Evolutionary conservation across 2,888 invertebrate genomes (phyloP), one percentile per base, ranked within the genome.

Genomic region (Agrotis segetum): DNA sequence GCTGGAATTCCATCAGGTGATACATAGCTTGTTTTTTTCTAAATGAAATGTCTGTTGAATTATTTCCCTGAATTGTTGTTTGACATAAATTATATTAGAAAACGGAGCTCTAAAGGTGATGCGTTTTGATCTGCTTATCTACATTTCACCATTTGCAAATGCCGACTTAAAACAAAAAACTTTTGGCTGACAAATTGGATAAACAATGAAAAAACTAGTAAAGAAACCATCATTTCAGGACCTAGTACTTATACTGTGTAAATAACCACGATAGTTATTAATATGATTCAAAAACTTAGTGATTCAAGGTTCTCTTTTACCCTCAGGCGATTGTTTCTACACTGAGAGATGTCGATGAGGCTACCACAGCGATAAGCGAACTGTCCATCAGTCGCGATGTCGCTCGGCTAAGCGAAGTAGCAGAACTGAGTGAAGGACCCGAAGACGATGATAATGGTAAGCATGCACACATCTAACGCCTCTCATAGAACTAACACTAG

Each of bases 1-100:
- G 52, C 95, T 99, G 81, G 99, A 99, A 90, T 99, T 99, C 92
- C 99, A 99, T 96, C 99, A 99, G 94, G 97, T 97, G 79, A 82
- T 68, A 87, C 82, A 82, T 77, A 73, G 68, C 62, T 69, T 82
- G 13, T 49, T 47, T 50, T 14, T n/a, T 56, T 29, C 34, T 13
- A 0, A 14, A 13, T 11, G 11, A 40, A 44, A 29, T 21, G 13
- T 71, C 6, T 44, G 6, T 29, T 3, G 9, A 44, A 71, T 29
- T 56, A 40, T 70, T 46, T 13, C 50, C 2, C 19, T 21, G 16
- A 74, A 56, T 46, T 46, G 21, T 47, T 61, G 16, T n/a, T 6
- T n/a, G 47, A n/a, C n/a, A 62, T 17, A 21, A 34, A 2, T 58
- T 46, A 9, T 24, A 34, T 49, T 3, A 67, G 50, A 7, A 11